Evolutionary conservation across 2,888 invertebrate genomes (phyloP), one percentile per base, ranked within the genome.

Genomic region (Minunthozetes semirufus): DNA sequence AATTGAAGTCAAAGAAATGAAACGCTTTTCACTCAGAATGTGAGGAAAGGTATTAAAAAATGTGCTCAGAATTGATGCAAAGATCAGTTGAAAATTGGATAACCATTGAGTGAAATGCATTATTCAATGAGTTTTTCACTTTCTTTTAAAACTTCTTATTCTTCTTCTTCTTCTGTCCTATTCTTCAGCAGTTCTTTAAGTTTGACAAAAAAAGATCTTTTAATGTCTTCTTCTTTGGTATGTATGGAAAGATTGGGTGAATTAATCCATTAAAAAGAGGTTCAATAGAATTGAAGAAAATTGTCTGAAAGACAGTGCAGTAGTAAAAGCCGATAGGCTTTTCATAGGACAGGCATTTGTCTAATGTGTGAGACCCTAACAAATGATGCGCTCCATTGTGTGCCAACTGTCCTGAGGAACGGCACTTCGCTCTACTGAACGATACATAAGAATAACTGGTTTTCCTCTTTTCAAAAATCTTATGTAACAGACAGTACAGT

Each of bases 361-460:
- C 33, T 33, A 13, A 48, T 48, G 46, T 11, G 46, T 15, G 17
- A 48, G 17, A 48, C 13, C 19, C 19, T 17, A 56, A 56, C 56
- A 56, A 56, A 56, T 56, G 56, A 56, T 56, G 56, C 56, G n/a
- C 56, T 56, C 5, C 5, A 22, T 19, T 56, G 19, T 9, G 4
- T 50, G 11, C 50, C 19, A n/a, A 50, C 17, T 15, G 33, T 33
- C 33, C 33, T 33, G 33, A 33, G 33, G 4, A 17, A 3, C 56
- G 56, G 56, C 56, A 56, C 56, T 56, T 56, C 56, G 56, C 56
- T 56, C 56, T 56, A n/a, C 22, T 56, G 56, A 56, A n/a, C 56
- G 19, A 19, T 56, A 56, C 22, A 56, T 56, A 56, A 9, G 9
- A 56, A n/a, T 56, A 19, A 17, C 56, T 17, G n/a, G 50, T 50